Conservation (phyloP, 37 sponge, comb jelly and placozoan species). For the Geodia barretti region DNA sequence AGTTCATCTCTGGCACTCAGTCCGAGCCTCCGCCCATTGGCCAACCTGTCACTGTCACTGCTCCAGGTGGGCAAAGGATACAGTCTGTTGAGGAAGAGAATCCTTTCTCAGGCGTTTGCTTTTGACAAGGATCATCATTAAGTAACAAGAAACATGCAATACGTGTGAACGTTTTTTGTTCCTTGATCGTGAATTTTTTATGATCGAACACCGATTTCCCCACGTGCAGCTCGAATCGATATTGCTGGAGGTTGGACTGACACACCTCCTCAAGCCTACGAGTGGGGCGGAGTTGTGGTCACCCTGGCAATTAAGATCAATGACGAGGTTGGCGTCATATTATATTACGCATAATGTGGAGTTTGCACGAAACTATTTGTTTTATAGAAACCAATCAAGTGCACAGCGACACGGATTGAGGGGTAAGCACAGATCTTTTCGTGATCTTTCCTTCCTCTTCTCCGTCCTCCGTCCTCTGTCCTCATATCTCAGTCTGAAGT, state of each 20-base stretch:
- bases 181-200: neutral
- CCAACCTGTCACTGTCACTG: conserved; percentile 44
- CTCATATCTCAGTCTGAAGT: conserved; percentile 17
- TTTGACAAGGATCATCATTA: too few species aligned
- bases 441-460: neutral
- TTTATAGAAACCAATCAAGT: neutral
- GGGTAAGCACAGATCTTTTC: neutral
- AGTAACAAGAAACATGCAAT: too few species aligned
- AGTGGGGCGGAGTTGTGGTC: conserved; percentile 77
- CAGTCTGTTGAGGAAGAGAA: too few species aligned
- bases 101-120: too few species aligned
- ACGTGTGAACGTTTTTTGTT: neutral
- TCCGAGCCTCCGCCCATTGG: conserved; percentile 46
- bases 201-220: neutral
- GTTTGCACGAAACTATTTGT: neutral
- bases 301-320: conserved; percentile 69
- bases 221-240: conserved; percentile 66
- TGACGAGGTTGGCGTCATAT: conserved; percentile 34
- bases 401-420: neutral
- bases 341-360: neutral
- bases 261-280: conserved; percentile 85
- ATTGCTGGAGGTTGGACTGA: conserved; percentile 85
- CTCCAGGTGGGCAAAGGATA: conserved; percentile 39
- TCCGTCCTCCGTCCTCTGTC: neutral
- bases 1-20: conserved; percentile 43